Evolutionary conservation across 2,888 invertebrate genomes (phyloP), one percentile per base, ranked within the genome.

Genomic region (Epinotia brunnichana): DNA sequence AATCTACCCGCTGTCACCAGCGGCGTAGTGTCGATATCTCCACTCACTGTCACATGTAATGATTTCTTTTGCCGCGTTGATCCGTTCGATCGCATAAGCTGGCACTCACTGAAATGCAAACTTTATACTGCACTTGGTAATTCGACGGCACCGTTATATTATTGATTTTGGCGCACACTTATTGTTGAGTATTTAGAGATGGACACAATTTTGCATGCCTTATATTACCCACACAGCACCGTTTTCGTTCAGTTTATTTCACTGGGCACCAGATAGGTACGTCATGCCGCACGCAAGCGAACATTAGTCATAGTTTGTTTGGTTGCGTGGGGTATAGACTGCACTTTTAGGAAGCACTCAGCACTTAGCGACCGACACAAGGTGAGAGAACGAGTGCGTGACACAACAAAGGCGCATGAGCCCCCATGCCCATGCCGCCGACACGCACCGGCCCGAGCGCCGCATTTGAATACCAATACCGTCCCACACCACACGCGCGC

Each of bases 401-500:
- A 85, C 88, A 87, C 85, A 74, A 78, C 80, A 78, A 76, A 77
- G 63, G 57, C 60, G 35, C 3, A 10, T 1, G 56, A 21, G 5
- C 53, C 62, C 64, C 74, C 68, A 69, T 73, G 73, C 54, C 72
- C 71, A 44, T 24, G 62, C 75, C 70, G 74, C 70, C 68, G 75
- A 86, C 90, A 89, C 87, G 87, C 91, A 90, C 90, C 84, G 89
- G 90, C 91, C 90, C 92, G 91, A 92, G 90, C 91, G 92, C 92
- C 93, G 95, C 95, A 95, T 95, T 95, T 95, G 95, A 95, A 95
- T 95, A 95, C 95, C 95, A 95, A 95, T 95, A 95, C 95, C 93
- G 87, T 88, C 87, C 88, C 85, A 92, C 93, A 91, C 90, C 86
- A 92, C 92, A 92, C 92, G 91, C 91, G 93, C 92, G 92, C 93